Evolutionary conservation across 1,140 invertebrate genomes (phyloP).

Genomic region (Pachyrhynchus sulphureomaculatus): DNA sequence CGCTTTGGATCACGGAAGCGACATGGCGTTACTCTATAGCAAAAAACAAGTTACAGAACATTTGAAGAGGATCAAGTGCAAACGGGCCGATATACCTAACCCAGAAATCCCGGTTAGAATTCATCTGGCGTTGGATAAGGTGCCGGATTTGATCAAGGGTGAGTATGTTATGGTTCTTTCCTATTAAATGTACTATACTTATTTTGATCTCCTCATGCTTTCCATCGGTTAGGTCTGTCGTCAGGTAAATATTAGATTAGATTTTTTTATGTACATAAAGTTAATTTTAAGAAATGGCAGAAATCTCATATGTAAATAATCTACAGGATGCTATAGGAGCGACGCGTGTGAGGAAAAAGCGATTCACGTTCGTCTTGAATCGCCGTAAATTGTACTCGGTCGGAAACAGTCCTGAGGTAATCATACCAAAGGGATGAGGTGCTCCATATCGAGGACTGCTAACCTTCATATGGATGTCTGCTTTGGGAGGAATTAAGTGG

Average conservation of each 20-base stretch:
- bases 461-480: too few relatives aligned
- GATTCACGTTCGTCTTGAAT: too few relatives aligned
- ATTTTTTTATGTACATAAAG: too few relatives aligned
- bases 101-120: slow-evolving; percentile 81
- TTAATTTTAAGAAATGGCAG: too few relatives aligned
- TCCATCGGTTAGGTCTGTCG: slow-evolving; percentile 37
- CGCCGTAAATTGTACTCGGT: too few relatives aligned
- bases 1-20: slow-evolving; percentile 75
- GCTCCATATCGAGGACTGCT: too few relatives aligned
- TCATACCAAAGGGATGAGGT: too few relatives aligned
- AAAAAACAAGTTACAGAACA: slow-evolving; percentile 76
- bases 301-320: too few relatives aligned
- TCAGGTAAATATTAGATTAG: slow-evolving; percentile 43
- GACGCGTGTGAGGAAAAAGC: too few relatives aligned
- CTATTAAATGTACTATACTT: slow-evolving; percentile 12
- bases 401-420: too few relatives aligned
- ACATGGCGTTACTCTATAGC: slow-evolving; percentile 80
- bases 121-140: slow-evolving; percentile 72
- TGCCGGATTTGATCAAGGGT: slow-evolving; percentile 76
- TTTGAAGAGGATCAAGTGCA: slow-evolving; percentile 75
- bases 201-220: slow-evolving; percentile 18
- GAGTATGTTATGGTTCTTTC: slow-evolving; percentile 28
- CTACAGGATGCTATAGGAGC: too few relatives aligned
- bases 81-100: slow-evolving; percentile 79
- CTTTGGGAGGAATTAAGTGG: too few relatives aligned